Base-by-base conservation (phyloP, 2,888 invertebrate genomes). In the Apamea sordens region DNA sequence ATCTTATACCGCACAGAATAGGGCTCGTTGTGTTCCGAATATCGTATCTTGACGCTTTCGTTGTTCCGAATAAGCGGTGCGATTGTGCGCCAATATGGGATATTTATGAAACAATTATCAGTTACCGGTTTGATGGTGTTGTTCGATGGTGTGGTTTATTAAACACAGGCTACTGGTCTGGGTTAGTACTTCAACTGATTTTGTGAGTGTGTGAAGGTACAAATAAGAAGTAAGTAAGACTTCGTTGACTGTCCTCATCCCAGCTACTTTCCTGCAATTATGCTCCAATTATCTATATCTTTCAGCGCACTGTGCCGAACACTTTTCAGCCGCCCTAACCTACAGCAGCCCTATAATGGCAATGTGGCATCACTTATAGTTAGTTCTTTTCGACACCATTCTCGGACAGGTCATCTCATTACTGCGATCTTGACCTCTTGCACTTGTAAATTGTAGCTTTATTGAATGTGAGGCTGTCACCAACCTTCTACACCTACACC, bases 1-100 rank as follows among this genome's bases (percentile, higher is more conserved):
- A n/a, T n/a, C n/a, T n/a, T 95, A 94, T 92, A 92, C 86, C 83
- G 80, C 83, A 71, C 82, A 69, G 75, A 86, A 85, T 82, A 87
- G 83, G 90, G 88, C 79, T 82, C 63, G 76, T 76, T 73, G 73
- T 77, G 77, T 84, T 80, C 80, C 70, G 70, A 87, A 74, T 83
- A 87, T 84, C 73, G 76, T 79, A 73, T 77, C 82, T 84, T 86
- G 84, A 86, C 77, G 87, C 85, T 84, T 85, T 87, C 84, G 85
- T 80, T 80, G 68, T 84, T 84, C 85, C 86, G 76, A 86, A 86
- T 79, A 79, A 86, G 84, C 76, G 84, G 76, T 50, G 79, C 80
- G 84, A 77, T 80, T 81, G 77, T 87, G 71, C 2, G 50, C 87
- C 32, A 72, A 73, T 81, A 87, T 59, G 82, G 86, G 15, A 74